Conservation (phyloP, 2,113 vertebrate species). For the Bolborhynchus lineola region DNA sequence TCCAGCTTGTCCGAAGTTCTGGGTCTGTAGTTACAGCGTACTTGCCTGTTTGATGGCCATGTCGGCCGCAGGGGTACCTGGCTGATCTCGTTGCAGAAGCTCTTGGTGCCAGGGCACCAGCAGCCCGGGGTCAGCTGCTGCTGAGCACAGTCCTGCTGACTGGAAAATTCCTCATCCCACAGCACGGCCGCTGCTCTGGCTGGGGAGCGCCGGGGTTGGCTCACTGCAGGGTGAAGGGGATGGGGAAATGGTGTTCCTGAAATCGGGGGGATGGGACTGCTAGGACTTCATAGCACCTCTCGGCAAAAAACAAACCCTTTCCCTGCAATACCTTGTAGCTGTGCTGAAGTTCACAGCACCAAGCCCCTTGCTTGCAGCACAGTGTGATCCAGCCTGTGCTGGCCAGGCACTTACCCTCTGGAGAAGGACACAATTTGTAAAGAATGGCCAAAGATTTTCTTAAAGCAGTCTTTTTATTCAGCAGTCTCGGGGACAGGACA, state of each 20-base stretch:
- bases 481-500: neutral
- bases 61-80: neutral
- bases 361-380: neutral
- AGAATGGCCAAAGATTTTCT: neutral
- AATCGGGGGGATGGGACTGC: neutral
- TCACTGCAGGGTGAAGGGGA: fast-evolving
- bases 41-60: fast-evolving
- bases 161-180: neutral
- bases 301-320: neutral
- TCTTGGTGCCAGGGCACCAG: neutral
- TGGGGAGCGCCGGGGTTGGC: fast-evolving
- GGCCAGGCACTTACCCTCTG: neutral
- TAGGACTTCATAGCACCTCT: neutral
- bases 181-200: fast-evolving
- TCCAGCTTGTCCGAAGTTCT: neutral
- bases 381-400: fast-evolving
- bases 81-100: neutral
- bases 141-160: neutral
- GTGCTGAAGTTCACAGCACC: neutral
- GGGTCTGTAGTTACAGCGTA: fast-evolving
- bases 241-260: neutral
- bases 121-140: neutral
- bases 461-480: neutral
- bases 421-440: neutral
- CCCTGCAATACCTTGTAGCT: neutral